Conservation (phyloP, 2,888 invertebrate species). For the Selenia dentaria region DNA sequence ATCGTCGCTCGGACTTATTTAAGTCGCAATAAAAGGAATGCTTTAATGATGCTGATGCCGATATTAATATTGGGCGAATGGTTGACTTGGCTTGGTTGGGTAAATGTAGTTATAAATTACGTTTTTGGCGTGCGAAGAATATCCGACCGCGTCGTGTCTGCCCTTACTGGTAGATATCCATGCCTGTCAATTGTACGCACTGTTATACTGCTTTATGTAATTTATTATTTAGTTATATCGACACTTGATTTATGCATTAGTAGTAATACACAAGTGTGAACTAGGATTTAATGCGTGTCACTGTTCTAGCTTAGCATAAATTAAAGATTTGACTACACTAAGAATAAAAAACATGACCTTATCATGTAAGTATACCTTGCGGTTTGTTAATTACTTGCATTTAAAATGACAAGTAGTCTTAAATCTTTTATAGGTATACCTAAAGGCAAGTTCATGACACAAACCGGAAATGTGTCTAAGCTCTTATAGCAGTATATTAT, state of each 20-base stretch:
- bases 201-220: slow-evolving; percentile 18
- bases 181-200: slow-evolving; percentile 27
- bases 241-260: slow-evolving; percentile 16
- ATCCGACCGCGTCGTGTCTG: slow-evolving; percentile 30
- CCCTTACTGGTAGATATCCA: slow-evolving; percentile 41
- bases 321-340: background rate
- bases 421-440: background rate
- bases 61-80: slow-evolving; percentile 76
- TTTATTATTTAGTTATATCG: slow-evolving; percentile 19
- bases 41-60: slow-evolving; percentile 79
- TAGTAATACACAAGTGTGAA: slow-evolving; percentile 2
- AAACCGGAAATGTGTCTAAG: background rate
- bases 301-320: slow-evolving; percentile 2
- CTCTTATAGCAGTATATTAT: background rate
- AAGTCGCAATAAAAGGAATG: slow-evolving; percentile 82
- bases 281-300: slow-evolving; percentile 12
- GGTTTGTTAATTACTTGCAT: background rate
- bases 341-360: background rate
- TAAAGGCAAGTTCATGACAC: background rate
- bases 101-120: slow-evolving; percentile 80
- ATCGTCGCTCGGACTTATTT: slow-evolving; percentile 76
- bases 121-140: slow-evolving; percentile 61
- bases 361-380: background rate
- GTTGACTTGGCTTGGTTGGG: slow-evolving; percentile 52
- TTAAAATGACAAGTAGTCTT: background rate